A percentile compares a stretch with the other conserved stretches of the same genome.
phyloP scores from a whole-genome alignment of 2,113 vertebrate species.

The Cinclus mexicanus region DNA sequence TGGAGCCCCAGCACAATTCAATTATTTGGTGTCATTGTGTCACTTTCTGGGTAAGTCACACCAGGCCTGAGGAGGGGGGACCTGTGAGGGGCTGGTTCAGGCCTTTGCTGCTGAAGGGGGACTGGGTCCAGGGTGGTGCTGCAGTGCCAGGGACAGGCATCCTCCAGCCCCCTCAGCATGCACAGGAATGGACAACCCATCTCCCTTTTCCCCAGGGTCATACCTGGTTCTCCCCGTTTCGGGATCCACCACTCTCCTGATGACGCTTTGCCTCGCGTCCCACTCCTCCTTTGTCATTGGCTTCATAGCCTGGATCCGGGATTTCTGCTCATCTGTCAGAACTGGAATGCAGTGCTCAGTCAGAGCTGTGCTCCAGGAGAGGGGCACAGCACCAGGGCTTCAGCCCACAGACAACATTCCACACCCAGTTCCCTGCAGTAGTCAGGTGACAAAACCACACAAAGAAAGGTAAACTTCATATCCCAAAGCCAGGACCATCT shows the following conservation, averaged over 20 bases:
- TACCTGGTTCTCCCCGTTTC: slow-evolving; percentile 92
- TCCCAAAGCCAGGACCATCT: not conserved
- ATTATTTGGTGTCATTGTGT: not conserved
- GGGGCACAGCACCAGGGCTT: not conserved
- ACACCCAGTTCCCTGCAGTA: accelerated
- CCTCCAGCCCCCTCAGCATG: not conserved
- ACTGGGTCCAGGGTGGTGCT: no score
- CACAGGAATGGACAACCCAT: not conserved
- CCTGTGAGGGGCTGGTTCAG: not conserved
- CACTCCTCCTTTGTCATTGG: slow-evolving; percentile 97
- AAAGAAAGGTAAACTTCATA: not conserved
- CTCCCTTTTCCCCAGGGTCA: not conserved
- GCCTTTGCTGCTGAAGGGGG: not conserved
- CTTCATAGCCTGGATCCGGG: slow-evolving; percentile 90
- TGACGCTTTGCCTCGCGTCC: slow-evolving; percentile 90
- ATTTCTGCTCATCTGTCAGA: slow-evolving; percentile 95
- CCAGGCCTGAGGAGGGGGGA: not conserved
- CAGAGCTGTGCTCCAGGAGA: not conserved
- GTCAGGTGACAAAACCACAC: accelerated
- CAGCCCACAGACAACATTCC: accelerated
- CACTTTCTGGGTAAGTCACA: not conserved
- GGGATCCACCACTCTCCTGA: slow-evolving; percentile 88
- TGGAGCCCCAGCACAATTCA: not conserved
- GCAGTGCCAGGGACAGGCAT: not conserved
- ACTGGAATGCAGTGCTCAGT: slow-evolving; percentile 63